Evolutionary conservation across 2,797 vertebrate species (phyloP), one percentile per base, ranked within the genome.

Genomic region (Micrastur ruficollis): DNA sequence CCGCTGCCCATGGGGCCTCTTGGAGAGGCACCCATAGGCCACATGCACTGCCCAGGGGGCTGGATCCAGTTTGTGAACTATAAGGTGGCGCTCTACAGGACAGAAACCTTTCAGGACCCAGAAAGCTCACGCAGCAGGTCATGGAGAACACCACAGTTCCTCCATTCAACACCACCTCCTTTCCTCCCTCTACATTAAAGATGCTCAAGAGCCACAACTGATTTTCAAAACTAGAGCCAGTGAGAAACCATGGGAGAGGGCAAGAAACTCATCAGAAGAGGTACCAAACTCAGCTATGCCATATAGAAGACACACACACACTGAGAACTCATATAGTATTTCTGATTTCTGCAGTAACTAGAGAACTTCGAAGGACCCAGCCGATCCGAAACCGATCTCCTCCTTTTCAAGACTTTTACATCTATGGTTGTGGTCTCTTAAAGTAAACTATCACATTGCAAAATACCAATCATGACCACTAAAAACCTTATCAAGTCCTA

Each of bases 241-340:
- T 9, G 32, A 86, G 14, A 85, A 84, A 61, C 8, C 19, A 80
- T 2, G 2, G 27, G 26, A 61, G 23, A 87, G 34, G 19, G 9
- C 11, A 65, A 72, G 32, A 55, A 91, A 32, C 8, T 46, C 21
- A 2, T 9, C 3, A n/a, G 10, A 67, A 83, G 12, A 56, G 26
- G 49, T 6, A 49, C 50, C 36, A 59, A 58, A 50, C 22, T 52
- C 38, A 22, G 16, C 34, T 42, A 4, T 5, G 16, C 12, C 36
- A 47, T 19, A 9, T 0, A 49, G 34, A 61, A 71, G 22, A 36
- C 1, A 44, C 3, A 44, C 38, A 40, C 42, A 2, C 8, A 3
- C 47, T 2, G 6, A 42, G 31, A 93, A 11, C 11, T 20, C 3
- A 0, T 2, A 2, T 0, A 4, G 14, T 16, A 26, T 38, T 70